Conservation (phyloP, 2,113 vertebrate genomes). For the Passerina amoena region DNA sequence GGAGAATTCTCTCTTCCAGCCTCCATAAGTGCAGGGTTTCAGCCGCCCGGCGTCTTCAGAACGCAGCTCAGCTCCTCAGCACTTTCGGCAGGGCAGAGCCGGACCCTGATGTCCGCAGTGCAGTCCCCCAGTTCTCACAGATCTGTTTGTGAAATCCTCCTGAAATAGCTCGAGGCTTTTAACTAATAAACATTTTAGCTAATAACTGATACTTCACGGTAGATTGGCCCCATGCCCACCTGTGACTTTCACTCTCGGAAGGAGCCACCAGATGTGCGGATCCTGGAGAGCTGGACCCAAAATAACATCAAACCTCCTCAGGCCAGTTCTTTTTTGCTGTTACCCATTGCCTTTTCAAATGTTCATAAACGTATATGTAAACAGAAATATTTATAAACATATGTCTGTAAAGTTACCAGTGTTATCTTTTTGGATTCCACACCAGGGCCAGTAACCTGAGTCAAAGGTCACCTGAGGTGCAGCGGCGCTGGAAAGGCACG, state of each 20-base stretch:
- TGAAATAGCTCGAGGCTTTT: background rate
- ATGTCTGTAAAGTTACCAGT: background rate
- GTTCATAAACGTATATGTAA: background rate
- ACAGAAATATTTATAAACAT: background rate
- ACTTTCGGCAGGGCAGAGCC: background rate
- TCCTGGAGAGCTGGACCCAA: too few species aligned
- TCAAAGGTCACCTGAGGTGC: background rate
- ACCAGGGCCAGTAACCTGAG: background rate
- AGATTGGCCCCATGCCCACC: rapidly evolving
- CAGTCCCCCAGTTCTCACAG: background rate
- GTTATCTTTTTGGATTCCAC: background rate
- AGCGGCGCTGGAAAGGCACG: rapidly evolving
- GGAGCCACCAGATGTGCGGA: rapidly evolving
- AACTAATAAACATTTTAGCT: too few species aligned
- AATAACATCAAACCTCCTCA: background rate
- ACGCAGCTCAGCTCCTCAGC: background rate
- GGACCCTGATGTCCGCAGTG: background rate
- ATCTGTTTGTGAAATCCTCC: background rate
- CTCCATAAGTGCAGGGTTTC: rapidly evolving
- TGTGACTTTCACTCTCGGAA: background rate
- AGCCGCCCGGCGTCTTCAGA: too few species aligned
- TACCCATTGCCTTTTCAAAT: background rate
- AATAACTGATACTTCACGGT: background rate
- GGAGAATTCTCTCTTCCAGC: too few species aligned
- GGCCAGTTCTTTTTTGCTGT: background rate